Base-by-base conservation (phyloP, 2,888 invertebrate genomes). In the Agonopterix heracliana region DNA sequence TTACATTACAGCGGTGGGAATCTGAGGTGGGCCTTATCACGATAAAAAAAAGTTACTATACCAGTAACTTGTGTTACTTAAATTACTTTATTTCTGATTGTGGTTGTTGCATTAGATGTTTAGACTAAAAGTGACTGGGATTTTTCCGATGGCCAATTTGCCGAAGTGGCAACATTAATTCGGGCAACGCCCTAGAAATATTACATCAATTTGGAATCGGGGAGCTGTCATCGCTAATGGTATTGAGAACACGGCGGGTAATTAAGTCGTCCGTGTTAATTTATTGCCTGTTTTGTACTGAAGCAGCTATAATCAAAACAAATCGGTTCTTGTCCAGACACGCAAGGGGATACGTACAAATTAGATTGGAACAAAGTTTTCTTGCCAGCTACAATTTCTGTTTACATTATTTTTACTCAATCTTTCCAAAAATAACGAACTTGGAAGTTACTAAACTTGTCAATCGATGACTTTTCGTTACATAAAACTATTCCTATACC, bases 231-330 rank as follows among this genome's bases (percentile, higher is more conserved):
- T 80, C 81, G 68, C 78, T 87, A 87, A 83, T 85, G 81, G 82
- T 76, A 86, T 87, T 84, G 81, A 79, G 69, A 80, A 79, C 78
- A 78, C 70, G 63, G 45, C 11, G 34, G 44, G 10, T 87, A 87
- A 87, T 87, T 87, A 87, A 87, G 84, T 78, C 81, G 72, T 82
- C 71, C 60, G 64, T 69, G 74, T 81, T 81, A 83, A 87, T 87
- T 86, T 87, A 86, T 81, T 66, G 80, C 71, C 75, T 78, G 83
- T 84, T 83, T 79, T 81, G 78, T 69, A 74, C 66, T 63, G 68
- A 63, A 78, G 78, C 76, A 73, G 74, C 77, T 69, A 79, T 85
- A 85, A 87, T 86, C 84, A 81, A 84, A 85, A 87, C 77, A 83
- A 86, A 87, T 87, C 80, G 84, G 83, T 68, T 66, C 64, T 13